These are phyloP conservation scores for Plebejus argus DNA, from an alignment of 2,888 invertebrate species.

Conservation along the genomic window DNA sequence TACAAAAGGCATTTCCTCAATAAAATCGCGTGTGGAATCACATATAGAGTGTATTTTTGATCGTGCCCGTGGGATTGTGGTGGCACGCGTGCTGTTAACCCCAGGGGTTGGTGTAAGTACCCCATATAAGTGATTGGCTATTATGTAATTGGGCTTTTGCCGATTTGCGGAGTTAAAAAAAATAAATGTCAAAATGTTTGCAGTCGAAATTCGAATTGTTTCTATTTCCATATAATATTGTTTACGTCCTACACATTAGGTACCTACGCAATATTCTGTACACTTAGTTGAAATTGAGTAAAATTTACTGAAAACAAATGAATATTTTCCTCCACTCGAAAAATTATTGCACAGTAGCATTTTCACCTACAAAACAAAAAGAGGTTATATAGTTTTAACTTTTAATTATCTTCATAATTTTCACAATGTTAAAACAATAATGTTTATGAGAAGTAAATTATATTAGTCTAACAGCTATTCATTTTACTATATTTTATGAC, in stretches of 20 bases:
- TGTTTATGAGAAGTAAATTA: no score
- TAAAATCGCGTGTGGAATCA: constrained; percentile 56
- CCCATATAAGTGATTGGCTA: constrained; percentile 38
- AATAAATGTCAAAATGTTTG: background rate
- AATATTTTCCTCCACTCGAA: background rate
- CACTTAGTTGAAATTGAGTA: background rate
- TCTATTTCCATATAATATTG: background rate
- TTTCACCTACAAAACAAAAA: no score
- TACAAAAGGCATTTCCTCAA: constrained; percentile 64
- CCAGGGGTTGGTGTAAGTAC: constrained; percentile 47
- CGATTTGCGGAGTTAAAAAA: background rate
- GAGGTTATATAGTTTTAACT: no score
- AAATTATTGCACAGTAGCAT: no score
- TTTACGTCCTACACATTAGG: background rate
- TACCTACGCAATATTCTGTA: no score
- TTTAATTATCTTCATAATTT: no score
- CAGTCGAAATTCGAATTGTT: background rate
- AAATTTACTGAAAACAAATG: constrained; percentile 1
- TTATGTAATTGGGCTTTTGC: constrained; percentile 41
- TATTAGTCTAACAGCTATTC: no score
- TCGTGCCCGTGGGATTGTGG: constrained; percentile 31
- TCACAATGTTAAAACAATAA: no score
- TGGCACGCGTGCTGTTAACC: constrained; percentile 34
- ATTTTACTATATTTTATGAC: no score
- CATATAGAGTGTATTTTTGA: constrained; percentile 49